Base-by-base conservation (phyloP, 2,113 vertebrate genomes). In the Fulmarus glacialis region DNA sequence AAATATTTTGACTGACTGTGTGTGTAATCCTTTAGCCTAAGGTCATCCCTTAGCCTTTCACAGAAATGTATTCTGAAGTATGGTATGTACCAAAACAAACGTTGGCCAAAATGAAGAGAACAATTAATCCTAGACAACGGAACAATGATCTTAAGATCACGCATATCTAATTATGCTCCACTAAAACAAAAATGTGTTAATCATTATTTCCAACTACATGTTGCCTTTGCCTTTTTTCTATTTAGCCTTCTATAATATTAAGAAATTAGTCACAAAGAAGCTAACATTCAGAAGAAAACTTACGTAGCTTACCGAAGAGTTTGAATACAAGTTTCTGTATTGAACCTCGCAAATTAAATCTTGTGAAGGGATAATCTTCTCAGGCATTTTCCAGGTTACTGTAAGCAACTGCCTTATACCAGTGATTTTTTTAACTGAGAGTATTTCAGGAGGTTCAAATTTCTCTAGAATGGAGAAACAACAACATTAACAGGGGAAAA, bases 401-500 rank as follows among this genome's bases (percentile, higher is more conserved):
- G 40, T 89, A 84, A 99, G 84, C 72, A 95, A 93, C 53, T 87
- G 67, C 60, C 93, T 96, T 86, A 96, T 4, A 48, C 87, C 96
- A 53, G 22, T 55, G 71, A 97, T 43, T 70, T 94, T 93, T 79
- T 97, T 40, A 89, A 98, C 80, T 47, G 72, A 95, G 79, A 74
- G 64, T 92, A 98, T 97, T 87, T 90, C 45, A 83, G 98, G 98
- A 88, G 98, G 91, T 17, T 86, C 74, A 12, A 92, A 94, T 95
- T 98, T 98, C 60, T 95, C 98, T 99, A 94, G 66, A 98, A 97
- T 82, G 24, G 63, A 98, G 68, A 95, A 97, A 91, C 3, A 87
- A 90, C 87, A 66, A 4, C 11, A 58, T 83, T 47, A 89, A 43
- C n/a, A 67, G 9, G 24, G 5, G 19, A 62, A 84, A 66, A 82